Conservation (phyloP, 2,888 invertebrate genomes). For the Pachydiplax longipennis region DNA sequence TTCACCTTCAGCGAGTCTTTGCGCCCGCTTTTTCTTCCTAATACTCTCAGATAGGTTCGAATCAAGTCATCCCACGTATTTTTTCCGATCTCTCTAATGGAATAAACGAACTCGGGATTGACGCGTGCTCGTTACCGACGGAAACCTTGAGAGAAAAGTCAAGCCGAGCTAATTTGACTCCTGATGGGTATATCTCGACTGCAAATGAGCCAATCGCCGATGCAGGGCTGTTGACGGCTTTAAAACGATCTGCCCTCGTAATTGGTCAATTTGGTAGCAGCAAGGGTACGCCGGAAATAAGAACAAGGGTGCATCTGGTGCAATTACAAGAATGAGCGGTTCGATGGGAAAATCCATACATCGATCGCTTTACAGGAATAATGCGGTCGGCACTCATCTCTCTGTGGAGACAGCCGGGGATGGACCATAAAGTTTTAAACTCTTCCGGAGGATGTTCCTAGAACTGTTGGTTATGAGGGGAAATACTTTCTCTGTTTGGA, state of each 20-base stretch:
- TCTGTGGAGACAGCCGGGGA: neutral
- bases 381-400: neutral
- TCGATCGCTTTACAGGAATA: neutral
- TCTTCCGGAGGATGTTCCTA: too few relatives aligned
- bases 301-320: neutral
- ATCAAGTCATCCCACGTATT: too few relatives aligned
- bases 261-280: neutral
- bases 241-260: neutral
- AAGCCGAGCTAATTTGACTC: neutral
- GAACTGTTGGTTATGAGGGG: too few relatives aligned
- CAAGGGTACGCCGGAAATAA: neutral
- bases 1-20: too few relatives aligned
- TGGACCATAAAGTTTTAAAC: neutral
- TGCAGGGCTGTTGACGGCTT: neutral
- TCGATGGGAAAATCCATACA: neutral
- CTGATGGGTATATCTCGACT: neutral
- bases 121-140: neutral
- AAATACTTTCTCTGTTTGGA: too few relatives aligned
- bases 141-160: neutral
- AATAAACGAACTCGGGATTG: neutral
- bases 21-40: too few relatives aligned
- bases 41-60: too few relatives aligned
- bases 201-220: neutral
- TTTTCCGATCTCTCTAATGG: too few relatives aligned
- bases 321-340: neutral